A percentile compares a stretch with the other conserved stretches of the same genome.
Conservation (phyloP, 1,140 invertebrate species). For the Acyrthosiphon pisum region DNA sequence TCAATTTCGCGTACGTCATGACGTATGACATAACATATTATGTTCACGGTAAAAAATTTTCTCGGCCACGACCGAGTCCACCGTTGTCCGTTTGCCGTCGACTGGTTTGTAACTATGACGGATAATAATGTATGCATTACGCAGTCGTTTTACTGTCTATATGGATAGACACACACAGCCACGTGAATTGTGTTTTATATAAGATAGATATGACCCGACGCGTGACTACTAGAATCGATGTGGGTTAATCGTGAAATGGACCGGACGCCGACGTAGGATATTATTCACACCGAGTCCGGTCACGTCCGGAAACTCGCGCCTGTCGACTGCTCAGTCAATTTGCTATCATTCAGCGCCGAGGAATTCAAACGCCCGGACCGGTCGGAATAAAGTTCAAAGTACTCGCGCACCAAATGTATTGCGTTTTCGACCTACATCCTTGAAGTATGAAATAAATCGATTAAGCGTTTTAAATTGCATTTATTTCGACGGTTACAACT, state of each 20-base stretch:
- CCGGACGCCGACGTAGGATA: background rate
- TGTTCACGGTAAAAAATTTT: background rate
- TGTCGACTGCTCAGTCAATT: slow-evolving; percentile 32
- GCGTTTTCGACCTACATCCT: background rate
- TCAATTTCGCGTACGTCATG: too few relatives aligned
- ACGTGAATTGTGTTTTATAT: background rate
- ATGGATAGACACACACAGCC: background rate
- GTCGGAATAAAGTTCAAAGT: slow-evolving; percentile 22
- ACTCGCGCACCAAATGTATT: background rate
- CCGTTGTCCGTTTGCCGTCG: background rate
- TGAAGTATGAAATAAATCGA: background rate
- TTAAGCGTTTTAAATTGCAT: background rate
- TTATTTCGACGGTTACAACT: background rate
- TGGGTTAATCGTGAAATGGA: slow-evolving; percentile 16
- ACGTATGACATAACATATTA: too few relatives aligned
- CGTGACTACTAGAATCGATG: slow-evolving; percentile 2
- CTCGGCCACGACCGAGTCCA: too few relatives aligned
- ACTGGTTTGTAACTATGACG: background rate
- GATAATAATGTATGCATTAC: background rate
- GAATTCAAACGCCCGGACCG: background rate
- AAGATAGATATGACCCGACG: background rate
- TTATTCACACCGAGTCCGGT: slow-evolving; percentile 24
- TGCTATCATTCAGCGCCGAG: slow-evolving; percentile 31
- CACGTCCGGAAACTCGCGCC: slow-evolving; percentile 33
- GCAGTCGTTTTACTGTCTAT: background rate